These are phyloP conservation scores for Hylia prasina DNA, from an alignment of 2,113 vertebrate species.

Conservation along the genomic window DNA sequence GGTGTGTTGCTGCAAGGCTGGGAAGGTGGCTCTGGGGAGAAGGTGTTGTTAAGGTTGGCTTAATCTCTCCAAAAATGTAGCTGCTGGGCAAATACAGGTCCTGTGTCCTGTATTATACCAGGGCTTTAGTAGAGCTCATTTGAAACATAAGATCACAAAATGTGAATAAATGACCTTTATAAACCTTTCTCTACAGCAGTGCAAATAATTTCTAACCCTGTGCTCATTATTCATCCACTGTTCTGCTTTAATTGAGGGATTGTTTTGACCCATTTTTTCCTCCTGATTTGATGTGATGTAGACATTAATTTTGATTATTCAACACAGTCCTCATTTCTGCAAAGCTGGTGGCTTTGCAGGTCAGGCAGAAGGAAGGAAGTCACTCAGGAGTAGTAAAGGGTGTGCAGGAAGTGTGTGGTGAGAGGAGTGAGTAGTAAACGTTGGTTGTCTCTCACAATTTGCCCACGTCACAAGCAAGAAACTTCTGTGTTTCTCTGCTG, in stretches of 20 bases:
- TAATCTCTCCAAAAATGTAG: background rate
- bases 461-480: background rate
- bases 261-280: background rate
- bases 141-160: background rate
- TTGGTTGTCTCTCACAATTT: background rate
- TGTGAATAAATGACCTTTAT: background rate
- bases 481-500: background rate
- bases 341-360: background rate
- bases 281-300: background rate
- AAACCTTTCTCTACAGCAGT: rapidly evolving
- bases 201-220: background rate
- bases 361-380: background rate
- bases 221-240: rapidly evolving
- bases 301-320: background rate
- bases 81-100: background rate
- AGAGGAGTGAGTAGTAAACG: background rate
- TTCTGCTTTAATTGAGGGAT: background rate
- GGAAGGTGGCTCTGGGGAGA: background rate
- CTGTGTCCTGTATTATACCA: background rate
- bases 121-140: background rate
- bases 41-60: background rate
- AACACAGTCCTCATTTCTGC: background rate
- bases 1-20: background rate
- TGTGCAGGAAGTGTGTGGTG: background rate
- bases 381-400: background rate